These are phyloP conservation scores for Ylistrum balloti DNA, from an alignment of 1,140 invertebrate genomes.

Conservation along the genomic window DNA sequence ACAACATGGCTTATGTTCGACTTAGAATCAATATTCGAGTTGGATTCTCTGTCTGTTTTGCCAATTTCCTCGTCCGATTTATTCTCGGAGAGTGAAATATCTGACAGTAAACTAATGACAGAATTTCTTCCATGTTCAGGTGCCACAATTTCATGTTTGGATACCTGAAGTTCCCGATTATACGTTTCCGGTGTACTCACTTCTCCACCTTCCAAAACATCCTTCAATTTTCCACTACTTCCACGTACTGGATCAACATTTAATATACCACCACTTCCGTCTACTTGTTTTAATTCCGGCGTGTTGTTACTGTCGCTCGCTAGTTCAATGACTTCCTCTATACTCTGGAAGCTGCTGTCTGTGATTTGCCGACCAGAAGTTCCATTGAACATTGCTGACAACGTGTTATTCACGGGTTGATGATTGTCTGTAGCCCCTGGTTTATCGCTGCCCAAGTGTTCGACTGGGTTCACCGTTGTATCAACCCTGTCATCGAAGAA, in stretches of 20 bases:
- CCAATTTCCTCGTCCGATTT: background rate
- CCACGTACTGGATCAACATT: too few relatives aligned
- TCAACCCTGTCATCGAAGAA: constrained; percentile 40
- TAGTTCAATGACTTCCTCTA: background rate
- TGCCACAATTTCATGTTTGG: background rate
- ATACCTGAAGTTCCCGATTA: background rate
- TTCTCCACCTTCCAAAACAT: too few relatives aligned
- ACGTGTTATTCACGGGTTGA: background rate
- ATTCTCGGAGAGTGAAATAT: constrained; percentile 14
- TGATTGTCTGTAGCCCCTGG: background rate
- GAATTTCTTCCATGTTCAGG: background rate
- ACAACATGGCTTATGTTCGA: background rate
- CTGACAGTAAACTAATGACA: background rate
- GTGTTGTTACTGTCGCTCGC: background rate
- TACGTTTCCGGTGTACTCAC: background rate
- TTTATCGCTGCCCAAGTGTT: background rate
- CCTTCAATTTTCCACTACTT: too few relatives aligned
- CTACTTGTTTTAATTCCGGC: background rate
- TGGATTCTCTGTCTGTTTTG: background rate
- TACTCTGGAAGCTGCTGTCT: constrained; percentile 22
- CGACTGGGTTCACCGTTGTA: background rate
- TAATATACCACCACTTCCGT: too few relatives aligned
- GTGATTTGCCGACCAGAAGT: background rate
- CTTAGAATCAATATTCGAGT: background rate
- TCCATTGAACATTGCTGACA: background rate